Percentiles rank a stretch among this genome's conserved stretches.
phyloP scores from a whole-genome alignment of 2,113 vertebrate genomes.

The Paracanthobrama guichenoti region DNA sequence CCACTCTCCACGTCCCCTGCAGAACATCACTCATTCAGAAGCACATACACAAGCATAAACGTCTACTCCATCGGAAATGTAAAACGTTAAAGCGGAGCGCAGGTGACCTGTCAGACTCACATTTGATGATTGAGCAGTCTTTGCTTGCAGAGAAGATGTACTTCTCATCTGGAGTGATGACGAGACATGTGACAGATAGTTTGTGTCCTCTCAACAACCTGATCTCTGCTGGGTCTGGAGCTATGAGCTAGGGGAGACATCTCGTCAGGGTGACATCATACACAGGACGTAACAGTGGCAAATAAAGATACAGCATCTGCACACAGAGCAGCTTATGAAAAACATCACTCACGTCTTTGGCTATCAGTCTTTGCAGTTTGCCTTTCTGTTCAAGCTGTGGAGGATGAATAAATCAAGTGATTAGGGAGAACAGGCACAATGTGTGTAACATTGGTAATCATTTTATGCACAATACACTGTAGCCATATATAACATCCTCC shows the following conservation, averaged over 20 bases:
- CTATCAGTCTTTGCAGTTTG: slow-evolving; percentile 85
- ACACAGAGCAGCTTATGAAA: background rate
- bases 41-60: background rate
- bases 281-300: background rate
- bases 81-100: too few relatives aligned
- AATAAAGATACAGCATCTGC: background rate
- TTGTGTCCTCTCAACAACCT: slow-evolving; percentile 88
- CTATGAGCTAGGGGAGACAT: slow-evolving; percentile 74
- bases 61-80: background rate
- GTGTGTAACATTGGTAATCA: too few relatives aligned
- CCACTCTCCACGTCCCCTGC: slow-evolving; percentile 89
- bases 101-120: slow-evolving; percentile 71
- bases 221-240: slow-evolving; percentile 80
- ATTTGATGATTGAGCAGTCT: slow-evolving; percentile 95
- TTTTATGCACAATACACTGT: background rate
- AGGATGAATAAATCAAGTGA: slow-evolving; percentile 33
- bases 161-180: slow-evolving; percentile 86
- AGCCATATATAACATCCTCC: background rate
- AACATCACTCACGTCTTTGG: slow-evolving; percentile 84
- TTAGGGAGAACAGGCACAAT: background rate
- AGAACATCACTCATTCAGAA: background rate
- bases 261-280: background rate
- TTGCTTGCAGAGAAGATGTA: slow-evolving; percentile 90
- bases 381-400: slow-evolving; percentile 91
- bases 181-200: slow-evolving; percentile 89